phyloP scores from a whole-genome alignment of 2,888 invertebrate genomes.

The Acleris sparsana region DNA sequence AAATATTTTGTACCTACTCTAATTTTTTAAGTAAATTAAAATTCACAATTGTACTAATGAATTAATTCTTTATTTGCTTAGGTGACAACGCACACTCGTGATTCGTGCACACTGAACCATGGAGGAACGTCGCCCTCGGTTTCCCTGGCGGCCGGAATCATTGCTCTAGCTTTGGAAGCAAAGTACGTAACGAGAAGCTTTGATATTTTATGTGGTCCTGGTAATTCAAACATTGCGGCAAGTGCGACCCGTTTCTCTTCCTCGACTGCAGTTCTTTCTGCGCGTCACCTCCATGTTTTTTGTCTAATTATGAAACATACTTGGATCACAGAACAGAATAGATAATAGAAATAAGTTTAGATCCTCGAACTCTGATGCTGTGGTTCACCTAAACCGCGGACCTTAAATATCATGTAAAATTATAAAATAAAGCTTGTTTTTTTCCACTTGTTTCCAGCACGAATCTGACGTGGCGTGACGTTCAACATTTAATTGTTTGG shows the following conservation, averaged over 20 bases:
- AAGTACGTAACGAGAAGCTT: conserved; percentile 85
- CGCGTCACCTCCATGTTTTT: too few species aligned
- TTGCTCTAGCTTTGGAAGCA: conserved; percentile 93
- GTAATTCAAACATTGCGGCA: conserved; percentile 55
- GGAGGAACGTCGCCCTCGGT: conserved; percentile 97
- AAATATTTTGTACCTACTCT: conserved; percentile 53
- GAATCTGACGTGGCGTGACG: conserved; percentile 93
- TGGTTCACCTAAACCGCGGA: too few species aligned
- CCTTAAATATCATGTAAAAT: too few species aligned
- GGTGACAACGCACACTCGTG: conserved; percentile 93
- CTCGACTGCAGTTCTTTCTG: too few species aligned
- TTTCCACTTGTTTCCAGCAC: conserved; percentile 82
- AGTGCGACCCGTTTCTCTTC: conserved; percentile 59
- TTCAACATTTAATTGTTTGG: conserved; percentile 94
- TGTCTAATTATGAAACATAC: too few species aligned
- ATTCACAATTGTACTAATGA: too few species aligned
- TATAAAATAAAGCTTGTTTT: too few species aligned
- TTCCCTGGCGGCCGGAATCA: conserved; percentile 95
- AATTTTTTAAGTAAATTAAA: neutral
- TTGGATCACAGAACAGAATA: too few species aligned
- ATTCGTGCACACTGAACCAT: conserved; percentile 93
- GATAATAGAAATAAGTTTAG: too few species aligned
- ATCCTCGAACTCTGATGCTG: neutral
- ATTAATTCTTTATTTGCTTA: conserved; percentile 51
- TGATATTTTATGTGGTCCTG: conserved; percentile 48